Base-by-base conservation (phyloP, 1,140 invertebrate genomes). In the Caenorhabditis latens region DNA sequence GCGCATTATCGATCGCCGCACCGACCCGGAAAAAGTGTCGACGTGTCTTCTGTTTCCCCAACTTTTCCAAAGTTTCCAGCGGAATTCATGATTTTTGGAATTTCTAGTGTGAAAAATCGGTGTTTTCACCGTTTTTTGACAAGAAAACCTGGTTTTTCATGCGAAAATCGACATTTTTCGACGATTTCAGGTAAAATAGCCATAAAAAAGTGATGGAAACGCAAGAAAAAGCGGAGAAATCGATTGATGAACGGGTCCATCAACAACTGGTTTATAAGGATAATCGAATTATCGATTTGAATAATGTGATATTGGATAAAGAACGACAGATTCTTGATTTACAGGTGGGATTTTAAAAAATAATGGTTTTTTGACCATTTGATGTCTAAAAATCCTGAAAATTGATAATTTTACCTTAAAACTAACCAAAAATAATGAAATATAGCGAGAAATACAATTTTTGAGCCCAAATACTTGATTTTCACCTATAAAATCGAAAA, bases 221-320 rank as follows among this genome's bases (percentile, higher is more conserved):
- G 82, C 53, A 84, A 13, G 79, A 83, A 16, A 83, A 53, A 55
- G 16, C 57, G 1, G 55, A 84, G 2, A 43, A 21, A 9, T 21
- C 46, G n/a, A 50, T 63, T 21, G 46, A 63, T 46, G 87, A 88
- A 55, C 61, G 67, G 61, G 75, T 88, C 9, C 87, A 88, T 58
- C 87, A 88, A 42, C 87, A 88, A 42, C 67, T 88, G 83, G 46
- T 88, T 16, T 88, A 88, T 75, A 88, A 88, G 83, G 89, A 89
- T 53, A 83, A 86, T 40, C 50, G 89, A 84, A 89, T 89, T 40
- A 63, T 89, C 11, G 89, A 89, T 42, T 58, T 89, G 58, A 89
- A 89, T 58, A 89, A 89, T 84, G 75, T 82, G 46, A 89, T 89
- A 21, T 85, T 89, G n/a, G 89, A 89, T 53, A 89, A 89, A 32